Evolutionary conservation across 30 jellyfish, hydroid and myxozoan genomes (phyloP), one percentile per base, ranked within the genome.

Genomic region (Aurelia sp.): DNA sequence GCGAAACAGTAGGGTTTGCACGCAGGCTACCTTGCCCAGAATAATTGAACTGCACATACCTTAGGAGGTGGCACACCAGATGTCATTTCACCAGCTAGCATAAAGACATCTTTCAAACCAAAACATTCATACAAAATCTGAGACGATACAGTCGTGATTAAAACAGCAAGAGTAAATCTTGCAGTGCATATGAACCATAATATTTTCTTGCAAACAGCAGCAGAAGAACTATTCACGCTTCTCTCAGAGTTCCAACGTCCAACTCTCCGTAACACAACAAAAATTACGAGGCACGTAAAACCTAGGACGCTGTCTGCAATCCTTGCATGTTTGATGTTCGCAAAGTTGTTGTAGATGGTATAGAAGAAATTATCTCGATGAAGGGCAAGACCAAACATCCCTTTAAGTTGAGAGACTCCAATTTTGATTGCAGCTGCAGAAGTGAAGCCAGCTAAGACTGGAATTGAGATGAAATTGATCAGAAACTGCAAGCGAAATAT

Each of bases 381-480:
- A 6, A 87, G 16, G 57, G 88, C 63, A n/a, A 87, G 66, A 13
- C 97, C 97, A 63, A 90, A 74, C 90, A 81, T 63, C n/a, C 94
- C 93, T 52, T 83, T 83, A 5, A 90, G 74, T 63, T 90, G 97
- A 16, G 93, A 68, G 24, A 77, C 71, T 4, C 72, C 97, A 66
- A 90, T 90, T 65, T 83, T 80, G 60, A 90, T 40, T 10, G 93
- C 93, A 17, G 93, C 97, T n/a, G 93, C 93, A 30, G 97, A 81
- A 50, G 92, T 90, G 76, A 81, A 90, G 9, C 93, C 97, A 51
- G 93, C 85, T 13, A 90, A 69, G 15, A 90, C 97, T 4, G 97
- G 92, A 15, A 62, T 88, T 9, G 97, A 90, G 22, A 90, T 81
- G 86, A 90, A 90, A 30, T 81, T 79, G 50, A 90, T 75, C 17